These are phyloP conservation scores for Ypsolopha scabrella DNA, from an alignment of 2,888 invertebrate genomes.

Conservation along the genomic window DNA sequence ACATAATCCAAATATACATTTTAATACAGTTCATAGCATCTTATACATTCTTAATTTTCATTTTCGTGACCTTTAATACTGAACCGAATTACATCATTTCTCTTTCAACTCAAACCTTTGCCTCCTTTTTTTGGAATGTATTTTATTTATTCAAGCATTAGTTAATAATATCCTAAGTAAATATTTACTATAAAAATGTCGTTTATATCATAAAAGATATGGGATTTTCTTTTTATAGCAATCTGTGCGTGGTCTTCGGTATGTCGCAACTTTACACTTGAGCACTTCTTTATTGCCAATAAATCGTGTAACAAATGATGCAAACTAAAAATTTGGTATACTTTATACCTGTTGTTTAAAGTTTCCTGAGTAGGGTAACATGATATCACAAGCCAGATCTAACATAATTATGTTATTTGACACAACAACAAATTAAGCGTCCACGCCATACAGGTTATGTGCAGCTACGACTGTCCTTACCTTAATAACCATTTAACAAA, in stretches of 20 bases:
- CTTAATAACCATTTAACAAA: not conserved
- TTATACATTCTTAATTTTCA: not conserved
- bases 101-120: not conserved
- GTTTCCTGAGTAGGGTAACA: not conserved
- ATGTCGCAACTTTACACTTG: not conserved
- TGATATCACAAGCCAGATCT: not conserved
- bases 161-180: slow-evolving; percentile 9
- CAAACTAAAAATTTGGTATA: not conserved
- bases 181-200: slow-evolving; percentile 9
- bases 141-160: slow-evolving; percentile 1
- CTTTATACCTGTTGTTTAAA: not conserved
- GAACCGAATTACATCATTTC: not conserved
- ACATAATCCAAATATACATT: slow-evolving; percentile 8
- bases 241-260: slow-evolving; percentile 3
- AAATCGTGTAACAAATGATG: too few species aligned
- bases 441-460: slow-evolving; percentile 1
- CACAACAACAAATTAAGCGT: slow-evolving; percentile 3
- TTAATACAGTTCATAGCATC: slow-evolving; percentile 2
- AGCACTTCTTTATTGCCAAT: not conserved
- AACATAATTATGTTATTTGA: not conserved
- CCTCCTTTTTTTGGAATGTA: not conserved
- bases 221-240: not conserved
- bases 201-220: not conserved
- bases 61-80: slow-evolving; percentile 1
- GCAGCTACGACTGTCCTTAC: not conserved